Conservation (phyloP, 2,888 invertebrate species). For the Drosophila dives region DNA sequence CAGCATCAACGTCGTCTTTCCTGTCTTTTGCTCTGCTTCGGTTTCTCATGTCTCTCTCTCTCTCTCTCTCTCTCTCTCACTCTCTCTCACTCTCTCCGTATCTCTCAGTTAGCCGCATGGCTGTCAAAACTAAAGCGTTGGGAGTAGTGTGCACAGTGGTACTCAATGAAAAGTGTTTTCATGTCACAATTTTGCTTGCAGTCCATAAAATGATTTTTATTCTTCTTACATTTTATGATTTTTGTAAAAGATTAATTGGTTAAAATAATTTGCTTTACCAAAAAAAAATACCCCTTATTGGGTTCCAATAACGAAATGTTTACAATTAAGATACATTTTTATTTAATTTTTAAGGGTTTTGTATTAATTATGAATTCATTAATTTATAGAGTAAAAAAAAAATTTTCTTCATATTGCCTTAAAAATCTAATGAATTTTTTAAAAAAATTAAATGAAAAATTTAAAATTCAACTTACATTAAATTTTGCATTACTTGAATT, state of each 20-base stretch:
- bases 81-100: background rate
- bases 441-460: background rate
- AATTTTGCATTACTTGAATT: background rate
- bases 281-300: background rate
- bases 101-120: constrained; percentile 8
- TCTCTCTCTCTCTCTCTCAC: background rate
- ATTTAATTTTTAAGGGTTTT: background rate
- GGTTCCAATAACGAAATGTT: background rate
- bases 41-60: background rate
- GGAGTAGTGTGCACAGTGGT: constrained; percentile 52
- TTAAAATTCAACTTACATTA: background rate
- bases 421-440: background rate
- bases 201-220: background rate
- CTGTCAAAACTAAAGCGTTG: constrained; percentile 22
- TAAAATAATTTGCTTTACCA: background rate
- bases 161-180: constrained; percentile 21
- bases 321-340: background rate
- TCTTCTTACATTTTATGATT: background rate
- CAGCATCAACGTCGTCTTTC: constrained; percentile 45
- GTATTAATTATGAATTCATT: background rate
- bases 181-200: background rate
- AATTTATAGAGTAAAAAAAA: background rate
- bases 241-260: too few species aligned
- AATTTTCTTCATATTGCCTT: background rate
- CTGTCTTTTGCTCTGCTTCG: constrained; percentile 30